Percentiles rank a stretch among this genome's conserved stretches.
Conservation (phyloP, 2,888 invertebrate genomes). For the Bellardia pandia region DNA sequence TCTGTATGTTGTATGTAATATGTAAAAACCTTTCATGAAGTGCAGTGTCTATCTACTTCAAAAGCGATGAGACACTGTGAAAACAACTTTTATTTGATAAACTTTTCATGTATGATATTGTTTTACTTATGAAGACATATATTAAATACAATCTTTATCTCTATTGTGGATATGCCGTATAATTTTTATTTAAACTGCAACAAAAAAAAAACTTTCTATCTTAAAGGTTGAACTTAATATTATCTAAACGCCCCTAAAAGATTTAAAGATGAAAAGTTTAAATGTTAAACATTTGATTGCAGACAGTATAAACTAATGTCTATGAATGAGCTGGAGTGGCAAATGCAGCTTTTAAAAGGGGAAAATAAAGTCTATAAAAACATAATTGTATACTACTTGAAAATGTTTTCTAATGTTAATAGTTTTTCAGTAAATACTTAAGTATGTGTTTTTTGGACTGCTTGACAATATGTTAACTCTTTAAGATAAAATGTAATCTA, state of each 20-base stretch:
- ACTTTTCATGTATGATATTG: not conserved
- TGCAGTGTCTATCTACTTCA: constrained; percentile 15
- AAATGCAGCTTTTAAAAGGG: not conserved
- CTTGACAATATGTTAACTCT: not conserved
- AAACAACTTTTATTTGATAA: constrained; percentile 36
- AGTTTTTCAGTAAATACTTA: not conserved
- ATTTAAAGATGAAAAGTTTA: not conserved
- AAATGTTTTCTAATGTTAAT: not conserved
- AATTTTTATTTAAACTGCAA: not conserved
- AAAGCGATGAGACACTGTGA: constrained; percentile 28
- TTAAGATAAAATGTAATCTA: not conserved
- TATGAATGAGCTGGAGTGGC: not conserved
- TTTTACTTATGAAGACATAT: not conserved
- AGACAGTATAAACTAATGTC: not conserved
- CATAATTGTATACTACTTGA: not conserved
- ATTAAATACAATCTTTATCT: not conserved
- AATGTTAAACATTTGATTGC: constrained; percentile 1
- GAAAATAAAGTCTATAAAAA: not conserved
- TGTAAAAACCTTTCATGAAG: constrained; percentile 22
- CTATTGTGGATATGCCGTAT: not conserved
- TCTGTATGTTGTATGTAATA: not conserved
- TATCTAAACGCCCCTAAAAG: not conserved
- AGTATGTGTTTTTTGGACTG: not conserved
- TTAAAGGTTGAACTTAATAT: not conserved
- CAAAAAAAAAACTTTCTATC: not conserved